A percentile compares a stretch with the other conserved stretches of the same genome.
phyloP scores from a whole-genome alignment of 64 coral and sea anemone species.

The Actinia tenebrosa region DNA sequence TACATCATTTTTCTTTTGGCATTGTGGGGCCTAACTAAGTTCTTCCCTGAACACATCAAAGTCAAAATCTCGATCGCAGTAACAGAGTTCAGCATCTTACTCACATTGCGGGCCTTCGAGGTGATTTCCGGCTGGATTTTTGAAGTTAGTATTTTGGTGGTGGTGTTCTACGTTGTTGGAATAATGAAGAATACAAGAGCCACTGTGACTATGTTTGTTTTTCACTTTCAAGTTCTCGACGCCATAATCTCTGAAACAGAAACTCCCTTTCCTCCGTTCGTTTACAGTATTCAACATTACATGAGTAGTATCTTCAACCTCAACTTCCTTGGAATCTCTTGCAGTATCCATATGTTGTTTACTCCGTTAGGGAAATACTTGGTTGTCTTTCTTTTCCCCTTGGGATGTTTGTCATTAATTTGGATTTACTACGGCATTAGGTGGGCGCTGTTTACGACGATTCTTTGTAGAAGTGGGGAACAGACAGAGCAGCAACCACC shows the following conservation, averaged over 20 bases:
- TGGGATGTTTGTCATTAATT: slow-evolving; percentile 4
- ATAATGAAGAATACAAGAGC: not conserved
- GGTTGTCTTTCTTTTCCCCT: slow-evolving; percentile 2
- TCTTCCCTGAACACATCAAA: not conserved
- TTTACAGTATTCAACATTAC: not conserved
- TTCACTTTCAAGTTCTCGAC: slow-evolving; percentile 27
- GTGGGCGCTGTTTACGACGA: not conserved
- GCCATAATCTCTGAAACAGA: not conserved
- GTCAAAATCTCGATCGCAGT: not conserved
- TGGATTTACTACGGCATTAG: not conserved
- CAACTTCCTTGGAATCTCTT: slow-evolving; percentile 6
- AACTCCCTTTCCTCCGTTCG: not conserved
- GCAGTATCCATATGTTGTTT: not conserved
- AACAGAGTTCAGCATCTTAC: not conserved
- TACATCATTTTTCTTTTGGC: not conserved
- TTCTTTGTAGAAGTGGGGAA: not conserved
- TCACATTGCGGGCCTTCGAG: not conserved
- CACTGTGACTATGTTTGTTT: not conserved
- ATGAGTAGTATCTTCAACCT: slow-evolving; percentile 25
- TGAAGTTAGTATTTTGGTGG: slow-evolving; percentile 12
- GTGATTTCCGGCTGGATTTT: slow-evolving; percentile 17
- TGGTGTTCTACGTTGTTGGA: not conserved
- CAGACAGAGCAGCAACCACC: not conserved
- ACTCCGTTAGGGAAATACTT: slow-evolving; percentile 22
- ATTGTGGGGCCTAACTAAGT: not conserved